These are phyloP conservation scores for Kryphioiulus occultus DNA, from an alignment of 2,888 invertebrate species.

Conservation along the genomic window DNA sequence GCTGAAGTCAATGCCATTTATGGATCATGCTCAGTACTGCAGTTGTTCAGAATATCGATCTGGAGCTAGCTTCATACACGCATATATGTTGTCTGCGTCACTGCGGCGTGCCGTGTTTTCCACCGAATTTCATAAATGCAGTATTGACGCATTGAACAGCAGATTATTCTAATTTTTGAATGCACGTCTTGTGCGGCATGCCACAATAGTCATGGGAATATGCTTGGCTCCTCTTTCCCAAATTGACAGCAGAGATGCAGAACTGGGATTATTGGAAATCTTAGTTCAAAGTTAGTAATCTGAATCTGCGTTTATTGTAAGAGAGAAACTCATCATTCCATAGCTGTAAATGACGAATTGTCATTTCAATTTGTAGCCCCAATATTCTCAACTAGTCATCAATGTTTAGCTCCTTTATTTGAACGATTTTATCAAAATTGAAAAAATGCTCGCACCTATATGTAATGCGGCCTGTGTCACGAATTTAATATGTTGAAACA, in stretches of 20 bases:
- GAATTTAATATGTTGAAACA: not conserved
- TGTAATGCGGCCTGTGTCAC: no score
- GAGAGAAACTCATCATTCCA: not conserved
- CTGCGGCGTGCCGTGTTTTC: not conserved
- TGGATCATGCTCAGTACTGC: conserved; percentile 29
- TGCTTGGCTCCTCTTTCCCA: conserved; percentile 41
- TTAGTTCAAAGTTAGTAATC: conserved; percentile 48
- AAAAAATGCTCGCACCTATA: no score
- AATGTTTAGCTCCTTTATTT: no score
- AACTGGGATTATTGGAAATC: conserved; percentile 44
- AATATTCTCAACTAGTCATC: no score
- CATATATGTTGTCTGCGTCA: not conserved
- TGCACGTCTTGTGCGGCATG: not conserved
- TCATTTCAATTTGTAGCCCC: no score
- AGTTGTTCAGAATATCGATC: conserved; percentile 10
- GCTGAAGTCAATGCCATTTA: conserved; percentile 27
- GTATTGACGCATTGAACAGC: not conserved
- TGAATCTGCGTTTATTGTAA: not conserved
- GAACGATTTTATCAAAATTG: no score
- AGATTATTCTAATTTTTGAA: not conserved
- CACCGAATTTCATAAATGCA: not conserved
- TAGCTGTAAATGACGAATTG: not conserved
- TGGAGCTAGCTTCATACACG: not conserved
- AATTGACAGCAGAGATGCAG: conserved; percentile 42
- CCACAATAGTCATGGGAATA: conserved; percentile 28